These are phyloP conservation scores for Drosophila mimica DNA, from an alignment of 2,888 invertebrate species.

Conservation along the genomic window DNA sequence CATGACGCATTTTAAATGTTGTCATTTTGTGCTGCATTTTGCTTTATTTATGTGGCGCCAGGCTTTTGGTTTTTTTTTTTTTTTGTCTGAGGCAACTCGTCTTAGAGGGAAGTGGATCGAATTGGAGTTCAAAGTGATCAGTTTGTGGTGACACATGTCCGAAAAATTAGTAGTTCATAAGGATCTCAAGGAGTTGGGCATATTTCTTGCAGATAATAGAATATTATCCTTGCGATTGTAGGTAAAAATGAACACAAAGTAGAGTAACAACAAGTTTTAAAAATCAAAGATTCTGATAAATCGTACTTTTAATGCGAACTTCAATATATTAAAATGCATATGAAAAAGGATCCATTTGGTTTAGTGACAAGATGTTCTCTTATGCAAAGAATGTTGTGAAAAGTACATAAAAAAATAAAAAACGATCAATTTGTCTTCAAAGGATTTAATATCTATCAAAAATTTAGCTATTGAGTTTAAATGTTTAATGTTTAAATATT, in stretches of 20 bases:
- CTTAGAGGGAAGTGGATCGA: not conserved
- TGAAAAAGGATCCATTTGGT: not conserved
- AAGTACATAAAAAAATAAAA: too few species aligned
- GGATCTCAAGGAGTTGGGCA: not conserved
- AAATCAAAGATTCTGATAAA: not conserved
- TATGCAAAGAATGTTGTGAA: not conserved
- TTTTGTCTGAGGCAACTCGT: constrained; percentile 16
- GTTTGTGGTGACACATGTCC: constrained; percentile 19
- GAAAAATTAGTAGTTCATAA: not conserved
- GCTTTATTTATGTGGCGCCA: constrained; percentile 79
- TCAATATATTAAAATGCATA: not conserved
- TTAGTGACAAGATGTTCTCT: not conserved
- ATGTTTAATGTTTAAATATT: too few species aligned
- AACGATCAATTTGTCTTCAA: not conserved
- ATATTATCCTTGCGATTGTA: not conserved
- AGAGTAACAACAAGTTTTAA: rapidly evolving
- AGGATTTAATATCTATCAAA: rapidly evolving
- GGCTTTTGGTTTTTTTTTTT: constrained; percentile 50
- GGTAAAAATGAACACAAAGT: not conserved
- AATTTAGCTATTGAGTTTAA: not conserved
- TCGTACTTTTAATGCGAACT: too few species aligned
- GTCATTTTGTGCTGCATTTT: constrained; percentile 72
- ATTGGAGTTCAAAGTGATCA: constrained; percentile 25
- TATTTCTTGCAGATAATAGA: not conserved
- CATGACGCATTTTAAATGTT: constrained; percentile 65